Conservation (phyloP, 2,888 invertebrate species). For the Ophion obscuratus region DNA sequence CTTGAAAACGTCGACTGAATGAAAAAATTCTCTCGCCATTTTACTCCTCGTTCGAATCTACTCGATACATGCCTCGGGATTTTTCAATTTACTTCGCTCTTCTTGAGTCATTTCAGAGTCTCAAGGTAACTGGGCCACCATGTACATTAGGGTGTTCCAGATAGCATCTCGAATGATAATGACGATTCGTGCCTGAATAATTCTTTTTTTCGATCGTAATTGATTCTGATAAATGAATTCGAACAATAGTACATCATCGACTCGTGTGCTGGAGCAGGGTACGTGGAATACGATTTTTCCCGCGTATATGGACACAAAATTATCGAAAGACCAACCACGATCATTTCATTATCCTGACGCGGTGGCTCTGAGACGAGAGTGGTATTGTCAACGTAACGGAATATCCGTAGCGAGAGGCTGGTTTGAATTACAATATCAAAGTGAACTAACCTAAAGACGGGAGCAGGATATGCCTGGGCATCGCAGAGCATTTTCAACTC, state of each 20-base stretch:
- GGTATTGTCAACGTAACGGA: slow-evolving; percentile 34
- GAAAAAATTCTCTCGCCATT: no score
- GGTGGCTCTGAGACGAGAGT: slow-evolving; percentile 3
- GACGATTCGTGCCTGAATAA: neutral
- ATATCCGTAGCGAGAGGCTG: slow-evolving; percentile 9
- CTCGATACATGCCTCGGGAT: no score
- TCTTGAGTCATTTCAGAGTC: no score
- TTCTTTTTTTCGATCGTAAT: neutral
- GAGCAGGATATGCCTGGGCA: slow-evolving; percentile 81
- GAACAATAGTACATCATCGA: neutral
- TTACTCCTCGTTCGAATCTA: no score
- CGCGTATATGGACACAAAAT: neutral
- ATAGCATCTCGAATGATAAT: no score
- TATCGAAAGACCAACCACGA: neutral
- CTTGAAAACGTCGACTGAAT: no score
- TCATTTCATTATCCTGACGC: slow-evolving; percentile 3
- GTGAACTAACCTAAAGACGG: slow-evolving; percentile 79
- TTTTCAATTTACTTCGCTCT: no score
- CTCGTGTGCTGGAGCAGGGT: slow-evolving; percentile 21
- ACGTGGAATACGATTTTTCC: neutral
- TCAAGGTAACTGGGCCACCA: no score
- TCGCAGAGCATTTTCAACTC: slow-evolving; percentile 82
- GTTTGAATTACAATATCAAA: slow-evolving; percentile 50
- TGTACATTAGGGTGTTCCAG: no score
- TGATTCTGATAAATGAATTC: neutral